Evolutionary conservation across 2,797 vertebrate species (phyloP), one percentile per base, ranked within the genome.

Genomic region (Cichlasoma orientale): DNA sequence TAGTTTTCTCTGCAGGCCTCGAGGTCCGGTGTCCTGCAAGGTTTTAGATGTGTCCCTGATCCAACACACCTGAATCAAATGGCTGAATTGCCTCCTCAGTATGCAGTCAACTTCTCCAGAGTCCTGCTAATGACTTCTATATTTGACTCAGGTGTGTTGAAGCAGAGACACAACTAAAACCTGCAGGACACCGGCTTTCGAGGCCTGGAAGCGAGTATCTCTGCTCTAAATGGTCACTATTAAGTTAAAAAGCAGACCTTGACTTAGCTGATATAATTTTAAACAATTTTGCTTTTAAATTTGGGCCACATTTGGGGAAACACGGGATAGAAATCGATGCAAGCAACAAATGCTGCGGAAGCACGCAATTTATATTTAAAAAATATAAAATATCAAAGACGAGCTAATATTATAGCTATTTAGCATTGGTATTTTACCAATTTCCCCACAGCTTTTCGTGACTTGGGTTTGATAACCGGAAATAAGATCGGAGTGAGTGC

Each of bases 401-500:
- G 5, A 63, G 38, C 14, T 6, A 25, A 21, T 18, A 11, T 63
- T 44, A 25, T 44, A 44, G 25, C 21, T 47, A 27, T 27, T 47
- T 14, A 47, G 61, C 47, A 47, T 19, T 66, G 16, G 1, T 27
- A 47, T 68, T n/a, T 59, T 27, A 47, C 44, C 21, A 16, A 27
- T 11, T 18, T 66, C 8, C 5, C 25, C 16, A 18, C 23, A 23
- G 5, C 61, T 23, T 44, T 47, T 19, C 9, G 16, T 54, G 9
- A 3, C 38, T 52, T 5, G 33, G 25, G 38, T 77, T 79, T 69
- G 56, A 66, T 66, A 53, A 38, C 36, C 31, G 23, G 63, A 80
- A 86, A 54, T 14, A 14, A 3, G 5, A 27, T 72, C 85, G n/a
- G 83, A 90, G 92, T 91, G 88, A 85, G 83, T 11, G 10, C 79